phyloP scores from a whole-genome alignment of 2,888 invertebrate genomes.

The Gari tellinella region DNA sequence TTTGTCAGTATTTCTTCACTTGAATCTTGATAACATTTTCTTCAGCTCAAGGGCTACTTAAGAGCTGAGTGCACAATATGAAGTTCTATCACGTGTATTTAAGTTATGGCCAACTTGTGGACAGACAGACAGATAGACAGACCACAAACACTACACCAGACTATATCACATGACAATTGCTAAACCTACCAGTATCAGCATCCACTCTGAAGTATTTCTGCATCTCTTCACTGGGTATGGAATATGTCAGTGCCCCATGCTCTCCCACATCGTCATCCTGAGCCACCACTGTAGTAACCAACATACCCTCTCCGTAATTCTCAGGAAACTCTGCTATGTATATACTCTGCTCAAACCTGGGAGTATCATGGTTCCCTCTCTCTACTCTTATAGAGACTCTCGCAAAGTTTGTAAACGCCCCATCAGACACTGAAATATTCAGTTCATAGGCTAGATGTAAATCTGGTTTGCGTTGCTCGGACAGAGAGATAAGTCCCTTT shows the following conservation, averaged over 20 bases:
- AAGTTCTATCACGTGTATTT: too few relatives aligned
- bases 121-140: too few relatives aligned
- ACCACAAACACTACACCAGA: too few relatives aligned
- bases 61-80: too few relatives aligned
- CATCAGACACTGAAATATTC: constrained; percentile 98
- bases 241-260: constrained; percentile 88
- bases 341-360: constrained; percentile 90
- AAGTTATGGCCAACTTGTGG: too few relatives aligned
- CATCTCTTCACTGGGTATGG: constrained; percentile 82
- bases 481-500: constrained; percentile 88
- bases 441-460: constrained; percentile 89
- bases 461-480: constrained; percentile 91
- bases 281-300: constrained; percentile 92
- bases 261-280: constrained; percentile 91
- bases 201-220: constrained; percentile 84
- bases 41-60: too few relatives aligned
- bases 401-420: constrained; percentile 95
- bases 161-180: too few relatives aligned
- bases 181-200: constrained; percentile 84
- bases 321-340: constrained; percentile 92
- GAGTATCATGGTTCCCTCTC: constrained; percentile 90
- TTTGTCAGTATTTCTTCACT: too few relatives aligned
- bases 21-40: too few relatives aligned
- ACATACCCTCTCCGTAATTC: constrained; percentile 91
- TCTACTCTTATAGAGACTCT: constrained; percentile 80